A percentile compares a stretch with the other conserved stretches of the same genome.
phyloP scores from a whole-genome alignment of 2,113 vertebrate genomes.

The Onychorhynchus coronatus region DNA sequence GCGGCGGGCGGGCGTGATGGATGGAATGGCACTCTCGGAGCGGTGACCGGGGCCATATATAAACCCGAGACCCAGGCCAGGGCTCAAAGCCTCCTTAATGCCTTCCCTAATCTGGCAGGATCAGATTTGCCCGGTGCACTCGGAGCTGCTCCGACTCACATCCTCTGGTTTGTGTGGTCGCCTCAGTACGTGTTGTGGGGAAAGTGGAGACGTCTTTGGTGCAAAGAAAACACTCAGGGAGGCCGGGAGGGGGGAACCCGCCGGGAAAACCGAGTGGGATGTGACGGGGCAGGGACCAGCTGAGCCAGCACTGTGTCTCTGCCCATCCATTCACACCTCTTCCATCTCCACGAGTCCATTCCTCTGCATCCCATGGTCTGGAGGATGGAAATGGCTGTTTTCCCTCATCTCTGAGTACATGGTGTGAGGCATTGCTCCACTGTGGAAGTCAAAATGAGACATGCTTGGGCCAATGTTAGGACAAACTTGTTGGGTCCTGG shows the following conservation, averaged over 20 bases:
- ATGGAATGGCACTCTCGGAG: constrained; percentile 35
- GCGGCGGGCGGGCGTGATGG: constrained; percentile 27
- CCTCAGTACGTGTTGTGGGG: not conserved
- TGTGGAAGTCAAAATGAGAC: not conserved
- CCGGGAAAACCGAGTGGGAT: not conserved
- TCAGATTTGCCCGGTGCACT: constrained; percentile 1
- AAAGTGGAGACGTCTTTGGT: not conserved
- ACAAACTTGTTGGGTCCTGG: not conserved
- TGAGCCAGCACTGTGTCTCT: not conserved
- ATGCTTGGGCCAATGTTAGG: not conserved
- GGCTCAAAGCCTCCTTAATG: constrained; percentile 56
- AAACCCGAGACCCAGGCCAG: constrained; percentile 35
- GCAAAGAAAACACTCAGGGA: not conserved
- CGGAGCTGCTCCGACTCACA: not conserved
- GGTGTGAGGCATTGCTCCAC: not conserved
- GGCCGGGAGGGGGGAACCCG: not conserved
- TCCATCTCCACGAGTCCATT: not conserved
- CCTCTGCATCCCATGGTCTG: not conserved
- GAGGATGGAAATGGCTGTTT: not conserved
- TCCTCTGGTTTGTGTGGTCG: constrained; percentile 38
- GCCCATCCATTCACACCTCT: not conserved
- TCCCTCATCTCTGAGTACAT: not conserved
- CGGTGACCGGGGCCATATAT: not conserved
- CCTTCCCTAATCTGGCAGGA: constrained; percentile 62
- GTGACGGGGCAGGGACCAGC: not conserved